Percentiles rank a stretch among this genome's conserved stretches.
Conservation (phyloP, 2,797 vertebrate species). For the Discoglossus pictus region DNA sequence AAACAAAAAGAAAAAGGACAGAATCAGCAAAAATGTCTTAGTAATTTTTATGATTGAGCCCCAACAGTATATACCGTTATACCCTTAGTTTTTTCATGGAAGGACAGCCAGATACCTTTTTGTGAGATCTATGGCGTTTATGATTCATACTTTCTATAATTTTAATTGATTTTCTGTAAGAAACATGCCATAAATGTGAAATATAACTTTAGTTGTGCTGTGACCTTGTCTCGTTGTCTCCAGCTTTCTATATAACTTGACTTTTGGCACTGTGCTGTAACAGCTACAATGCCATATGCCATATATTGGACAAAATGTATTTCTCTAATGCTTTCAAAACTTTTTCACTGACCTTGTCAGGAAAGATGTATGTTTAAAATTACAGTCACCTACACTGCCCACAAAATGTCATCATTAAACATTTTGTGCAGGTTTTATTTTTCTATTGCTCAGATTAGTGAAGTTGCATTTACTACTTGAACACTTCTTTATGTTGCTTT, state of each 20-base stretch:
- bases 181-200: constrained; percentile 47
- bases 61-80: neutral
- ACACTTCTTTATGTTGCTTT: too few species aligned
- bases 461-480: constrained; percentile 32
- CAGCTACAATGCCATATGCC: constrained; percentile 41
- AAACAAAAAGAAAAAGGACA: too few species aligned
- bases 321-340: constrained; percentile 48
- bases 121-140: constrained; percentile 28
- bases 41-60: neutral
- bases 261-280: constrained; percentile 38
- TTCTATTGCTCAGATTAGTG: constrained; percentile 39
- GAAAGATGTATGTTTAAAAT: constrained; percentile 46
- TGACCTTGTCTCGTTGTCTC: constrained; percentile 45
- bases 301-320: constrained; percentile 50
- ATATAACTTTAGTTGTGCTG: constrained; percentile 36
- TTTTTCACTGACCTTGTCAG: constrained; percentile 46
- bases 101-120: constrained; percentile 41
- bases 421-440: constrained; percentile 18
- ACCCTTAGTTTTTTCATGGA: constrained; percentile 12
- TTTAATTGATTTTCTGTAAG: constrained; percentile 50
- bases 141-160: constrained; percentile 47
- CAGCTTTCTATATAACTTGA: constrained; percentile 45
- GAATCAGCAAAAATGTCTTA: too few species aligned
- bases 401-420: constrained; percentile 44
- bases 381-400: constrained; percentile 38